Evolutionary conservation across 2,797 vertebrate species (phyloP).

Genomic region (Platalea minor): DNA sequence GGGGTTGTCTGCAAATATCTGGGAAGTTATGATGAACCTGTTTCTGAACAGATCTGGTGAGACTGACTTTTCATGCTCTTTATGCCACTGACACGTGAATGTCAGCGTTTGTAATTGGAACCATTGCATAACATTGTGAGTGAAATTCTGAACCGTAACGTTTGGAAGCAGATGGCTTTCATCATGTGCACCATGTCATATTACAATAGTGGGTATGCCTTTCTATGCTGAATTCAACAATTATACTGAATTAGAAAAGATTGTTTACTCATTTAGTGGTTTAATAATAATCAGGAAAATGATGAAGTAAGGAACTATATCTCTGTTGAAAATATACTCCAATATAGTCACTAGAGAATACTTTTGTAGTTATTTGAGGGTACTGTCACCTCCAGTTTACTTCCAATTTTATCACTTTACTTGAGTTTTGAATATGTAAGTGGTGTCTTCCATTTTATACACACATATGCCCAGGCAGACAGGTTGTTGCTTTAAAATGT

Average conservation of each 20-base stretch:
- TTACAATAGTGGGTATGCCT: not conserved
- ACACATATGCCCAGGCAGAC: not conserved
- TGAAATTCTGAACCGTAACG: conserved; percentile 25
- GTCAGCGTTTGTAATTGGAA: conserved; percentile 39
- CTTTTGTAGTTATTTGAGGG: not conserved
- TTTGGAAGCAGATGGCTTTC: conserved; percentile 47
- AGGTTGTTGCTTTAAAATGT: conserved; percentile 50
- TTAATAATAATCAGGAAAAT: not conserved
- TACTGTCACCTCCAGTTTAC: not conserved
- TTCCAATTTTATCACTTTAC: not conserved
- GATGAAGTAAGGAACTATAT: not conserved
- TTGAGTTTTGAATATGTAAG: not conserved
- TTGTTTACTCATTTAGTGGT: not conserved
- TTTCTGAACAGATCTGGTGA: conserved; percentile 12
- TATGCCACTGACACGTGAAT: conserved; percentile 4
- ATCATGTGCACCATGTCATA: conserved; percentile 16
- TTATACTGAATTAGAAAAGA: not conserved
- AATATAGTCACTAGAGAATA: not conserved
- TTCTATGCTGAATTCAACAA: not conserved
- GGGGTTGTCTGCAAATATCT: not conserved
- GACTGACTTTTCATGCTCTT: not conserved
- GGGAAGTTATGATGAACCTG: conserved; percentile 6
- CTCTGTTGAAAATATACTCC: not conserved
- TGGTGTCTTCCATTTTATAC: not conserved
- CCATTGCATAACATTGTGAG: conserved; percentile 2